Percentiles rank a stretch among this genome's conserved stretches.
Conservation (phyloP, 2,113 vertebrate species). For the Pipa parva region DNA sequence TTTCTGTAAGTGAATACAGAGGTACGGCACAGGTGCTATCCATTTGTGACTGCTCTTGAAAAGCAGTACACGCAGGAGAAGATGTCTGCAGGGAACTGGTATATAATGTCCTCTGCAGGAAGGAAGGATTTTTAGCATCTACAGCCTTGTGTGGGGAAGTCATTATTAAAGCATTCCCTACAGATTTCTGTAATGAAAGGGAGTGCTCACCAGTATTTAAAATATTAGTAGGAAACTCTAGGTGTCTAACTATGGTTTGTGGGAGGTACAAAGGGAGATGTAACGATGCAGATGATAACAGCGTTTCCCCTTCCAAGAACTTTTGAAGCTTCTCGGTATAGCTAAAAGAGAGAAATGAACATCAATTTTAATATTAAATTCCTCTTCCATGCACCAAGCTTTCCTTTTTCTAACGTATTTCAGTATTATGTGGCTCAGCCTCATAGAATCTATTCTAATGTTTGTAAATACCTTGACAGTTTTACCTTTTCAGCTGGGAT, state of each 20-base stretch:
- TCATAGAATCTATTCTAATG: too few relatives aligned
- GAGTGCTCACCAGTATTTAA: too few relatives aligned
- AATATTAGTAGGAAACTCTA: not conserved
- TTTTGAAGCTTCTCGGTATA: constrained; percentile 24
- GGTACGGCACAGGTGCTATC: not conserved
- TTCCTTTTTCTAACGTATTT: too few relatives aligned
- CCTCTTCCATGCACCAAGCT: too few relatives aligned
- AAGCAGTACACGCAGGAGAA: not conserved
- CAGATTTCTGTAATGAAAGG: not conserved
- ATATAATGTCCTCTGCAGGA: not conserved
- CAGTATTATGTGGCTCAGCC: too few relatives aligned
- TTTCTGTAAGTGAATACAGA: constrained; percentile 21
- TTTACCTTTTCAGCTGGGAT: too few relatives aligned
- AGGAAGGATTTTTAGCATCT: not conserved
- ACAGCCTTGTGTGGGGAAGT: not conserved
- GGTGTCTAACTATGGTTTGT: not conserved
- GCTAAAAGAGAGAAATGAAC: too few relatives aligned
- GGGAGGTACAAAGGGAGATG: constrained; percentile 16
- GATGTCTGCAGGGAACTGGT: not conserved
- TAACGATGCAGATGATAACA: not conserved
- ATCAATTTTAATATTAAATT: too few relatives aligned
- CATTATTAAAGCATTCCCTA: not conserved
- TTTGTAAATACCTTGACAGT: too few relatives aligned
- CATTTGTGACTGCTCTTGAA: not conserved
- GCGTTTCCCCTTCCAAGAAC: constrained; percentile 6